These are phyloP conservation scores for Nomada ferruginata DNA, from an alignment of 2,888 invertebrate genomes.

Conservation along the genomic window DNA sequence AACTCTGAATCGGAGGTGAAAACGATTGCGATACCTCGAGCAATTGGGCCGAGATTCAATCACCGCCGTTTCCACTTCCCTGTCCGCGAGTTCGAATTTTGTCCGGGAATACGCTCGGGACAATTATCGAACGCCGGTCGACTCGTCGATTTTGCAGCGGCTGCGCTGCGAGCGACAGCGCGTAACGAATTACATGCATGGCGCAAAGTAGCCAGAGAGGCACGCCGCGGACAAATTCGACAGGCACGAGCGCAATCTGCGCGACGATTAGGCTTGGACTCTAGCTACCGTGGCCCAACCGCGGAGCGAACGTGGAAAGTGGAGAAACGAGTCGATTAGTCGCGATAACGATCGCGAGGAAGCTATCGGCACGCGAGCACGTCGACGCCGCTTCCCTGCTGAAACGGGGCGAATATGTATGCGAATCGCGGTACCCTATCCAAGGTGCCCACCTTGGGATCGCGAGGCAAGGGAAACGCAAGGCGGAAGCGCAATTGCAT, in stretches of 20 bases:
- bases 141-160: conserved; percentile 33
- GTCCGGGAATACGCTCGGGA: conserved; percentile 23
- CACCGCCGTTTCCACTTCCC: neutral
- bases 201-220: too few species aligned
- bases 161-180: conserved; percentile 37
- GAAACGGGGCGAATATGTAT: neutral
- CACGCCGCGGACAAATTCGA: too few species aligned
- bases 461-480: conserved; percentile 12
- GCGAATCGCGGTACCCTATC: conserved; percentile 22
- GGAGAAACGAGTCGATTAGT: conserved; percentile 9
- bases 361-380: conserved; percentile 43
- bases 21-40: conserved; percentile 8
- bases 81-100: neutral
- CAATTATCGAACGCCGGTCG: conserved; percentile 47
- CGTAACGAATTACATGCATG: neutral
- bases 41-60: too few species aligned
- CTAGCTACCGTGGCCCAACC: neutral
- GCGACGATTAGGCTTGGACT: too few species aligned
- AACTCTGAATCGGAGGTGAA: neutral
- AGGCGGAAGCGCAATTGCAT: conserved; percentile 16
- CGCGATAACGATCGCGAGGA: conserved; percentile 44
- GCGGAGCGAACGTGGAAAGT: neutral
- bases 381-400: conserved; percentile 30
- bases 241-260: too few species aligned
- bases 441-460: conserved; percentile 35